These are phyloP conservation scores for Pentalonia nigronervosa DNA, from an alignment of 1,140 invertebrate genomes.

Conservation along the genomic window DNA sequence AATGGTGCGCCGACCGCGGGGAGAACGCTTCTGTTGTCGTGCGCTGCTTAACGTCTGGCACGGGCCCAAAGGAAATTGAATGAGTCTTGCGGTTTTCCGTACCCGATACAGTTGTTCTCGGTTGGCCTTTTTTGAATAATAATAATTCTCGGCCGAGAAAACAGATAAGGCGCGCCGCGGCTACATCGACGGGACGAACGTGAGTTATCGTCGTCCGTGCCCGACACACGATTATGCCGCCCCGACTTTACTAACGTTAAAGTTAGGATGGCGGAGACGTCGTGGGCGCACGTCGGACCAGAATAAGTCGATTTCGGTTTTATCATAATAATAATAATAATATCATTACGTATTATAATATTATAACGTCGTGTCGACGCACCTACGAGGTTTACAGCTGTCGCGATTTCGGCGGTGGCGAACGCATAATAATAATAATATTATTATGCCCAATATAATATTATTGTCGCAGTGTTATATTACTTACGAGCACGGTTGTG, in stretches of 20 bases:
- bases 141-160: slow-evolving; percentile 4
- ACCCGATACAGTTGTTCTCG: not conserved
- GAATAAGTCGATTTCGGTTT: not conserved
- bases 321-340: not conserved
- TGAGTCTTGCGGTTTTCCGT: slow-evolving; percentile 14
- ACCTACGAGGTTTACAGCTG: not conserved
- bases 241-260: too few species aligned
- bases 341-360: not conserved
- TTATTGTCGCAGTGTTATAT: too few species aligned
- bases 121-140: slow-evolving; percentile 29
- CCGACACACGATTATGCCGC: too few species aligned
- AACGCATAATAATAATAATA: not conserved
- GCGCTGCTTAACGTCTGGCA: slow-evolving; percentile 21
- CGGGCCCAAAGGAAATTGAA: slow-evolving; percentile 37
- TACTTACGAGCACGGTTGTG: too few species aligned
- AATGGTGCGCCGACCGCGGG: not conserved
- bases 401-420: not conserved
- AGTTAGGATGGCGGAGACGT: not conserved
- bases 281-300: not conserved
- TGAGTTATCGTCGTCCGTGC: slow-evolving; percentile 15
- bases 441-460: not conserved
- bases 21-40: not conserved
- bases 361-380: not conserved
- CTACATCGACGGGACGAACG: not conserved
- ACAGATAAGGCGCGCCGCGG: slow-evolving; percentile 8